These are phyloP conservation scores for Echeneis naucrates DNA, from an alignment of 2,797 vertebrate species.

Conservation along the genomic window DNA sequence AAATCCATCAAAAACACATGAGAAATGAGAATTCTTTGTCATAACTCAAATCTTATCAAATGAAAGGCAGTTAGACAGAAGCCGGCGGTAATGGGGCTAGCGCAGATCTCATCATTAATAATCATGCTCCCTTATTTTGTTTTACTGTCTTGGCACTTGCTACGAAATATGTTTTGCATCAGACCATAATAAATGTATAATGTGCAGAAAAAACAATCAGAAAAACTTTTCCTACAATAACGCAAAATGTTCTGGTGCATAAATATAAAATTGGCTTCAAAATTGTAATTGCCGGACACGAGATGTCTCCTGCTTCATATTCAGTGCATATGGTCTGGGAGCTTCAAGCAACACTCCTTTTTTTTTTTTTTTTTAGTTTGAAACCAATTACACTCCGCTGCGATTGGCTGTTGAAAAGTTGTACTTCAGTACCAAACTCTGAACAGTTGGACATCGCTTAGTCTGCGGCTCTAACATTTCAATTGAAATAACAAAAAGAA, in stretches of 20 bases:
- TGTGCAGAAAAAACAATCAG: neutral
- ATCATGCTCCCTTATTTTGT: conserved; percentile 6
- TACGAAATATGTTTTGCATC: neutral
- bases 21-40: conserved; percentile 5
- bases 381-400: too few relatives aligned
- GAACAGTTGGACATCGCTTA: conserved; percentile 3
- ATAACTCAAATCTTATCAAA: conserved; percentile 30
- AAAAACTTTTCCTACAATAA: neutral
- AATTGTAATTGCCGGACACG: too few relatives aligned
- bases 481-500: neutral
- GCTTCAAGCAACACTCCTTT: neutral
- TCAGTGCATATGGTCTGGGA: too few relatives aligned
- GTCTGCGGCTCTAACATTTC: neutral
- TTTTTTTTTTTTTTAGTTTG: neutral
- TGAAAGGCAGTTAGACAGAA: conserved; percentile 35
- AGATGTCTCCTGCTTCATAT: too few relatives aligned
- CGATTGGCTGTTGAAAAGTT: too few relatives aligned
- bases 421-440: neutral
- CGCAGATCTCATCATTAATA: neutral
- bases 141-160: neutral
- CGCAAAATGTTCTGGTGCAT: neutral
- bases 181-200: neutral
- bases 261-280: too few relatives aligned
- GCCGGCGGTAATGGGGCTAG: conserved; percentile 11
- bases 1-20: conserved; percentile 27